A percentile compares a stretch with the other conserved stretches of the same genome.
Evolutionary conservation across 2,113 vertebrate species (phyloP).

Genomic region (Saccopteryx leptura): DNA sequence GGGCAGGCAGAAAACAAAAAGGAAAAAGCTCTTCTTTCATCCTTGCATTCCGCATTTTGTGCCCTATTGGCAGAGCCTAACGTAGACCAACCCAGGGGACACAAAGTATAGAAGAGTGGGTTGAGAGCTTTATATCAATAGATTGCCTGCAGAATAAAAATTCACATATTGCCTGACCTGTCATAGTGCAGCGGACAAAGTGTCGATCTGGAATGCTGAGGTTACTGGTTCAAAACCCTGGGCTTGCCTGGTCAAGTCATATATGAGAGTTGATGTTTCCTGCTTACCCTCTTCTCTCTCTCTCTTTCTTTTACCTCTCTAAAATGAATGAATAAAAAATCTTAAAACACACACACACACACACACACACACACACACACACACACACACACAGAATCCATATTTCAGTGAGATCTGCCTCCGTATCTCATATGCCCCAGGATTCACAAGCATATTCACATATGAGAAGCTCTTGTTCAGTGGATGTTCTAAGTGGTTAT

Average conservation of each 20-base stretch:
- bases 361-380: no score
- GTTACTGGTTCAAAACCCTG: no score
- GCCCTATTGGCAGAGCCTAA: not conserved
- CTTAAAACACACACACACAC: no score
- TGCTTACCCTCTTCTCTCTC: no score
- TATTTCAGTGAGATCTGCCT: not conserved
- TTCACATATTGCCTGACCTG: not conserved
- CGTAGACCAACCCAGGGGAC: not conserved
- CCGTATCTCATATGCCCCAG: rapidly evolving
- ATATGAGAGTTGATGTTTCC: no score
- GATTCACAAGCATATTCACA: not conserved
- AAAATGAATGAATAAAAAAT: no score
- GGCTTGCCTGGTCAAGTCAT: no score
- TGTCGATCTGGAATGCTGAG: no score
- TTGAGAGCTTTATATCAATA: not conserved
- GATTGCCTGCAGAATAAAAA: not conserved
- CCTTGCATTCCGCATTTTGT: not conserved
- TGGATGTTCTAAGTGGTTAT: not conserved
- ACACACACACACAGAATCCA: no score
- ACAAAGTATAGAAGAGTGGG: not conserved
- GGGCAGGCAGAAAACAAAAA: not conserved
- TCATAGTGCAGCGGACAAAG: no score
- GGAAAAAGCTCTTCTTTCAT: not conserved
- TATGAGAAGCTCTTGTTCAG: not conserved
- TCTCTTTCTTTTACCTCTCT: no score